phyloP scores from a whole-genome alignment of 1,140 invertebrate genomes.

The Cephus cinctus region DNA sequence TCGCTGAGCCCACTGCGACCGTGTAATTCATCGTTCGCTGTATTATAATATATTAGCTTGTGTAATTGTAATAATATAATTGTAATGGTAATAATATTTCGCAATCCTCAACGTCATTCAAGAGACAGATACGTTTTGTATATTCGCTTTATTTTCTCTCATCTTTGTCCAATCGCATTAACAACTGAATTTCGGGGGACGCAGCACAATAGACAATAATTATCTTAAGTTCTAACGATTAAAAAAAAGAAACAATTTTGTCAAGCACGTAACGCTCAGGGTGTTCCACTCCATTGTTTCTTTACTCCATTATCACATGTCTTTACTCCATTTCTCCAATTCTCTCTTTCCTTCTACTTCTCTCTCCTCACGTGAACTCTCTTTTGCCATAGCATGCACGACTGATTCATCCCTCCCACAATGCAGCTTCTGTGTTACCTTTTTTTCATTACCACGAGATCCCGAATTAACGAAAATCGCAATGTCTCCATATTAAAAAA shows the following conservation, averaged over 20 bases:
- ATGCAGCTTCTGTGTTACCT: too few relatives aligned
- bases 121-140: conserved; percentile 39
- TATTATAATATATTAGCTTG: conserved; percentile 39
- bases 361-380: too few relatives aligned
- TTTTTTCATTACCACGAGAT: too few relatives aligned
- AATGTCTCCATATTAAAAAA: too few relatives aligned
- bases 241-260: conserved; percentile 39
- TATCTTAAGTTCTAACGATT: conserved; percentile 44
- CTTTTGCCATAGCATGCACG: too few relatives aligned
- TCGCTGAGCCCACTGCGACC: conserved; percentile 11
- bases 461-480: too few relatives aligned
- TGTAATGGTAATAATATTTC: conserved; percentile 49
- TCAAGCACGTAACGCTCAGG: conserved; percentile 31
- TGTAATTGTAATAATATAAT: conserved; percentile 52
- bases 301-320: conserved; percentile 17
- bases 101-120: conserved; percentile 43
- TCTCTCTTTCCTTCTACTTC: conserved; percentile 9
- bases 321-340: conserved; percentile 12
- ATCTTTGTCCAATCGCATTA: conserved; percentile 32
- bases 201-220: conserved; percentile 34
- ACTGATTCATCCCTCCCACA: too few relatives aligned
- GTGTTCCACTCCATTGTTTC: conserved; percentile 13
- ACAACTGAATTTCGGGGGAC: conserved; percentile 45
- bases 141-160: conserved; percentile 21
- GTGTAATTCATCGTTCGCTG: conserved; percentile 12